These are phyloP conservation scores for Sebastes steindachneri DNA, from an alignment of 2,797 vertebrate species.

Conservation along the genomic window DNA sequence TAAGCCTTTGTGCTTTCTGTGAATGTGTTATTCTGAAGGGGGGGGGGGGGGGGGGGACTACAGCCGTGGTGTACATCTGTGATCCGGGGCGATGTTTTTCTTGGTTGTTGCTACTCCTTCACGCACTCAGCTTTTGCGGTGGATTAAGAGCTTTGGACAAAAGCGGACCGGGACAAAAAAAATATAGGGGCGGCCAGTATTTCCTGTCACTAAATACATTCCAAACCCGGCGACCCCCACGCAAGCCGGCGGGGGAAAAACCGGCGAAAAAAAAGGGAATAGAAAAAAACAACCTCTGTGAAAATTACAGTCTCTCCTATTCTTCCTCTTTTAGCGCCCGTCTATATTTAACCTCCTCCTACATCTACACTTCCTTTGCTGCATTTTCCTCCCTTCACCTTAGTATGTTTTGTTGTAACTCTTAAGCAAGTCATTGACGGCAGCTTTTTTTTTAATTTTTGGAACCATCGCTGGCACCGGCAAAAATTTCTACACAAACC, in stretches of 20 bases:
- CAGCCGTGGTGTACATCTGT: constrained; percentile 39
- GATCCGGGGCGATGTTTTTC: constrained; percentile 50
- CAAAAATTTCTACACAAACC: not conserved
- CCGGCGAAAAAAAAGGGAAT: constrained; percentile 64
- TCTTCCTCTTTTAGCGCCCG: constrained; percentile 67
- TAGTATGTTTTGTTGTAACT: not conserved
- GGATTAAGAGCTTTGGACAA: constrained; percentile 86
- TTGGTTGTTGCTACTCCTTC: constrained; percentile 46
- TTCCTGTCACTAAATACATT: constrained; percentile 90
- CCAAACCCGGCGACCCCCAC: constrained; percentile 75
- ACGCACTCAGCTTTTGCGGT: constrained; percentile 33
- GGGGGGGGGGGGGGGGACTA: not conserved
- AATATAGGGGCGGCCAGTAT: constrained; percentile 75
- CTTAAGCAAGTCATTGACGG: not conserved
- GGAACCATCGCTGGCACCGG: rapidly evolving
- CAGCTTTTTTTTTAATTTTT: not conserved
- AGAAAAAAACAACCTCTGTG: constrained; percentile 61
- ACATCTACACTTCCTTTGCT: constrained; percentile 49
- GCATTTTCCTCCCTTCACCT: not conserved
- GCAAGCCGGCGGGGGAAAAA: constrained; percentile 31
- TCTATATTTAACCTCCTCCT: constrained; percentile 56
- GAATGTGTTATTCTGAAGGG: constrained; percentile 23
- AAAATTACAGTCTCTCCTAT: constrained; percentile 69
- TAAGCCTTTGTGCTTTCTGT: constrained; percentile 20
- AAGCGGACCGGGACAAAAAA: constrained; percentile 76